These are phyloP conservation scores for Megaptera novaeangliae DNA, from an alignment of 2,113 vertebrate species.

Conservation along the genomic window DNA sequence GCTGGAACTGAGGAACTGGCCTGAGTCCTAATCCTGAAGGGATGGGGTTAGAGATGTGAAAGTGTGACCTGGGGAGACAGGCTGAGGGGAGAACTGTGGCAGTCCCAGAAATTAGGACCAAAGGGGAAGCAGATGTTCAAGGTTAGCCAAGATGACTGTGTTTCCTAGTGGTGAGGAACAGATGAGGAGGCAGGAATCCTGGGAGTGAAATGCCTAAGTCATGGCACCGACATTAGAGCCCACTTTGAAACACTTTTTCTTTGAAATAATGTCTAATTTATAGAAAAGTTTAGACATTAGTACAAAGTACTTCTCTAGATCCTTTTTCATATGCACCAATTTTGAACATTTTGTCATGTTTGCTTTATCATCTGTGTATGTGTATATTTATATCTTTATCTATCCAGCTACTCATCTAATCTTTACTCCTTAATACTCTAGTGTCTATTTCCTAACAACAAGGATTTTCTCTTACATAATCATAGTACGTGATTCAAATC, in stretches of 20 bases:
- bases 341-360: background rate
- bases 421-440: background rate
- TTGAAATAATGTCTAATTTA: background rate
- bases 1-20: background rate
- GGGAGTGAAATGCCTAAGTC: background rate
- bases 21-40: background rate
- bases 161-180: background rate
- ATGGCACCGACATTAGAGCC: background rate
- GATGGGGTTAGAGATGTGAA: background rate
- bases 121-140: background rate
- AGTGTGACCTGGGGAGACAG: background rate
- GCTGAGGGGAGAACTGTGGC: background rate
- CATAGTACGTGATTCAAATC: background rate
- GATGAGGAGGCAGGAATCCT: background rate
- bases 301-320: background rate
- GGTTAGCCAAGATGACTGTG: background rate
- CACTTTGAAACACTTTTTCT: background rate
- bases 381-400: background rate
- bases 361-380: background rate
- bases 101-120: background rate
- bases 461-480: background rate
- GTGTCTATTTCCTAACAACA: background rate
- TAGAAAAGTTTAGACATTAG: background rate
- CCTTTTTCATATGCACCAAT: background rate
- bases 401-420: background rate